Conservation (phyloP, 1,140 invertebrate species). For the Drosophila grimshawi region DNA sequence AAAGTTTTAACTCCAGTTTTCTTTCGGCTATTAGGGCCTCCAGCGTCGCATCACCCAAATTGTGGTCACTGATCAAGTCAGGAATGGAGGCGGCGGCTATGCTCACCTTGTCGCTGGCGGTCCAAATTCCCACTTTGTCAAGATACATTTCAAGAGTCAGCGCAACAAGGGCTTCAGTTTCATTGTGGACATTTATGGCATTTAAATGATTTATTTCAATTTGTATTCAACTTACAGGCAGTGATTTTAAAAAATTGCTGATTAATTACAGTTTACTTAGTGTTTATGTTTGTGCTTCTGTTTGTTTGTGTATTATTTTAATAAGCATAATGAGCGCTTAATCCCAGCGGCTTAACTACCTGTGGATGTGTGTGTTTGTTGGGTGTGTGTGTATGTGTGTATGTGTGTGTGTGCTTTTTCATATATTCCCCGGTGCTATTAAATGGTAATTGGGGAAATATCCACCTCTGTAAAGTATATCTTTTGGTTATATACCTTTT, state of each 20-base stretch:
- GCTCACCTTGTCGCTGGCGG: constrained; percentile 84
- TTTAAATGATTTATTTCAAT: constrained; percentile 38
- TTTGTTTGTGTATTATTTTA: constrained; percentile 30
- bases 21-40: constrained; percentile 20
- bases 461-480: too few relatives aligned
- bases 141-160: constrained; percentile 86
- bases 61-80: constrained; percentile 85
- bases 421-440: not conserved
- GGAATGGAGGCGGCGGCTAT: constrained; percentile 85
- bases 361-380: not conserved
- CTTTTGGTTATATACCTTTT: too few relatives aligned
- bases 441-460: not conserved
- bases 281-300: not conserved
- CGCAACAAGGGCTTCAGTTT: constrained; percentile 86
- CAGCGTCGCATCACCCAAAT: constrained; percentile 84
- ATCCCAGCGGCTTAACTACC: constrained; percentile 4
- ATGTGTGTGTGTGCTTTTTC: not conserved
- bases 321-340: constrained; percentile 29
- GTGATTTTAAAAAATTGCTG: not conserved
- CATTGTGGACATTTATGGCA: constrained; percentile 85
- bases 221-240: not conserved
- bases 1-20: not conserved
- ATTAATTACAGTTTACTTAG: constrained; percentile 42
- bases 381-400: not conserved
- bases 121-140: constrained; percentile 81